A percentile compares a stretch with the other conserved stretches of the same genome.
Evolutionary conservation across 2,113 vertebrate species (phyloP).

Genomic region (Pomatostomus ruficeps): DNA sequence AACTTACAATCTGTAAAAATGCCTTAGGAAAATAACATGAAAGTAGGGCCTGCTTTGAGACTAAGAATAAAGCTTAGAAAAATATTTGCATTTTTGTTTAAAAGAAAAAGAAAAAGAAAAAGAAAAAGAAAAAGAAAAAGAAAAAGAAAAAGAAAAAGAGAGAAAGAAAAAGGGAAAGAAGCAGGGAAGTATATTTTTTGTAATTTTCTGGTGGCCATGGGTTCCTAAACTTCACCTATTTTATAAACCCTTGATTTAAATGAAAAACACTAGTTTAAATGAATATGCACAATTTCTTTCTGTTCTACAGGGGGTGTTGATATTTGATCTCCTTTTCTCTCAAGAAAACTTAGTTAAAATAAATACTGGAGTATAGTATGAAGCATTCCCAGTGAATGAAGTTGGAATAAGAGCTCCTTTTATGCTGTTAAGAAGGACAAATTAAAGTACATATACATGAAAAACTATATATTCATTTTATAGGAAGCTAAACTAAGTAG

Average conservation of each 20-base stretch:
- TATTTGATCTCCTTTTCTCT: not conserved
- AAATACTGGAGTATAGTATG: not conserved
- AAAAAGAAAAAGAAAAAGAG: too few relatives aligned
- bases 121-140: too few relatives aligned
- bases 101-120: not conserved
- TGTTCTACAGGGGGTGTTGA: not conserved
- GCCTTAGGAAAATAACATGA: not conserved
- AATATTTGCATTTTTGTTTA: not conserved
- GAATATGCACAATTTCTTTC: not conserved
- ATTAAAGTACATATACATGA: not conserved
- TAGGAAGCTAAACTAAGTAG: not conserved
- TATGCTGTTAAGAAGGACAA: not conserved
- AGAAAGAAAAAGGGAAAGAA: too few relatives aligned
- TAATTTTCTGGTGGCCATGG: not conserved
- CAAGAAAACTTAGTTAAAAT: not conserved
- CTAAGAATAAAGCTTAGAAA: not conserved
- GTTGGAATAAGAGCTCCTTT: not conserved
- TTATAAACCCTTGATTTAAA: not conserved
- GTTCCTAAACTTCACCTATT: not conserved
- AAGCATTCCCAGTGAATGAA: not conserved
- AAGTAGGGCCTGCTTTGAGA: not conserved
- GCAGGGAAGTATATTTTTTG: not conserved
- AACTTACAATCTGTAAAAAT: not conserved
- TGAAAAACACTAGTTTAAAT: not conserved
- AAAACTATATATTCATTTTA: not conserved